Percentiles rank a stretch among this genome's conserved stretches.
Conservation (phyloP, 2,113 vertebrate species). For the Cacatua alba region DNA sequence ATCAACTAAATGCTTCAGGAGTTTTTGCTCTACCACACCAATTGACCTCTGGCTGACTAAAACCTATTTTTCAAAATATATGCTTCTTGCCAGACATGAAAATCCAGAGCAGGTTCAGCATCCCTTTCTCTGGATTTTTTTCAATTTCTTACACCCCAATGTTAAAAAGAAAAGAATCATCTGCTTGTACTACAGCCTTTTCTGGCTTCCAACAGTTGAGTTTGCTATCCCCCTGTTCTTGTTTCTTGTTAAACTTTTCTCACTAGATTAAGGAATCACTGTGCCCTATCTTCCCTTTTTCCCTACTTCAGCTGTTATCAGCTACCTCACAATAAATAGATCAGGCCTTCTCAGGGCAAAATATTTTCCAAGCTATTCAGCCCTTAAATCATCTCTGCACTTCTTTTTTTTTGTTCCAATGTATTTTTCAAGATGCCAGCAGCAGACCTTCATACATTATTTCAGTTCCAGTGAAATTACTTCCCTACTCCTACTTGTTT, state of each 20-base stretch:
- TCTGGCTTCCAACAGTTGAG: neutral
- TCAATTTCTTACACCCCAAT: neutral
- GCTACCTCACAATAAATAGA: neutral
- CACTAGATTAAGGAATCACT: neutral
- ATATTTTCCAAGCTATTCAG: neutral
- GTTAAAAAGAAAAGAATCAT: neutral
- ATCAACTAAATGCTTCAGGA: neutral
- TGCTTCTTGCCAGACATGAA: neutral
- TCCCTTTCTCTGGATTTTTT: neutral
- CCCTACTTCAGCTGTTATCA: neutral
- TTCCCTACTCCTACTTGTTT: neutral
- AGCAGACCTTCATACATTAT: neutral
- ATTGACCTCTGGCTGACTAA: neutral
- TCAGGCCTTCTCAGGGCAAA: neutral
- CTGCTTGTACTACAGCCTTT: neutral
- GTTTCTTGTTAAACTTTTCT: neutral
- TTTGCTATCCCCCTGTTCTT: neutral
- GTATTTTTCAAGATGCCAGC: neutral
- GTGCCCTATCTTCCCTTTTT: neutral
- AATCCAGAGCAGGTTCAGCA: neutral
- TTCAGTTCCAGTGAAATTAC: neutral
- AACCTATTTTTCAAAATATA: neutral
- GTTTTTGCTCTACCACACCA: neutral
- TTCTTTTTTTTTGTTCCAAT: neutral
- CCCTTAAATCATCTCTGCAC: neutral